These are phyloP conservation scores for Thumatha senex DNA, from an alignment of 2,888 invertebrate species.

Conservation along the genomic window DNA sequence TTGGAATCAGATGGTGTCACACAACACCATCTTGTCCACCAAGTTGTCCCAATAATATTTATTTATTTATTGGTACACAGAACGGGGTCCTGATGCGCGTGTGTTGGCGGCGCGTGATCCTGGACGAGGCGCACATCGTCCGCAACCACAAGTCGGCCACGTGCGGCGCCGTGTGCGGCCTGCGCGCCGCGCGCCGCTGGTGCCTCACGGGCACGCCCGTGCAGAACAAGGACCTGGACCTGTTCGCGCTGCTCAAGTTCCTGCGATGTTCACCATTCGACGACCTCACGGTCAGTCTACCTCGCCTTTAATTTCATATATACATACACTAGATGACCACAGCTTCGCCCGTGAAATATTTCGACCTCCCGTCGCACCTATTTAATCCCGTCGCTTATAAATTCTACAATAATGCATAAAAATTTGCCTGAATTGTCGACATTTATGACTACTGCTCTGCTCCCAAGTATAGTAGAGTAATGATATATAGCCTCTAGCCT, in stretches of 20 bases:
- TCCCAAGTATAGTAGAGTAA: too few relatives aligned
- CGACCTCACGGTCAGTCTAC: slow-evolving; percentile 85
- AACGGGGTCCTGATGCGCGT: slow-evolving; percentile 86
- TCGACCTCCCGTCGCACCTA: too few relatives aligned
- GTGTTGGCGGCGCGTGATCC: slow-evolving; percentile 92
- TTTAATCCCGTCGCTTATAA: too few relatives aligned
- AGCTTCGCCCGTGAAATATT: too few relatives aligned
- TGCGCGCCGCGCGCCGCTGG: slow-evolving; percentile 84
- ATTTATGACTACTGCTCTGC: too few relatives aligned
- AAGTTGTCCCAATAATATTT: too few relatives aligned
- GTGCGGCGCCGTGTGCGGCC: slow-evolving; percentile 86
- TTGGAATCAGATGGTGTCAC: too few relatives aligned
- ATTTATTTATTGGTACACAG: too few relatives aligned
- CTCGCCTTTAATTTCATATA: not conserved
- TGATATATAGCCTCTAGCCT: too few relatives aligned
- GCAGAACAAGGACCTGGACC: slow-evolving; percentile 95
- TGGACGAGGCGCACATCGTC: slow-evolving; percentile 97
- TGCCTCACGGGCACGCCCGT: slow-evolving; percentile 97
- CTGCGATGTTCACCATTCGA: slow-evolving; percentile 94
- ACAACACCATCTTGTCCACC: too few relatives aligned
- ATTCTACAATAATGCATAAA: too few relatives aligned
- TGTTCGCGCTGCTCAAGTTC: slow-evolving; percentile 92
- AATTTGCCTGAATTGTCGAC: too few relatives aligned
- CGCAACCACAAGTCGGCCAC: slow-evolving; percentile 93
- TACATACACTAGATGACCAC: not conserved